Evolutionary conservation across 2,888 invertebrate species (phyloP), one percentile per base, ranked within the genome.

Genomic region (Thereva unica): DNA sequence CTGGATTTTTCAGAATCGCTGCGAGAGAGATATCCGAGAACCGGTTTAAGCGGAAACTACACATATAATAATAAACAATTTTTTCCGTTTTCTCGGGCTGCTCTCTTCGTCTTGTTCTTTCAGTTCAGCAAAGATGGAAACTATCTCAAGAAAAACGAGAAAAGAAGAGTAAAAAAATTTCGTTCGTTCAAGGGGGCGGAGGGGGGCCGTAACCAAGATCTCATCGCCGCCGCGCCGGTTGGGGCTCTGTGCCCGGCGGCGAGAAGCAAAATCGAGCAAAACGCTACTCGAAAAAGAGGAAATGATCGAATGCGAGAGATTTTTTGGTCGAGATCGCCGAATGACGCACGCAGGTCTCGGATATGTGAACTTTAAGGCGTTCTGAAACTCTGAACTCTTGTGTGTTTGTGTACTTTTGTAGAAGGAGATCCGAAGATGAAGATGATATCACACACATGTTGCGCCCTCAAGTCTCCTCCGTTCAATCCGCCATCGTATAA

Each of bases 41-140:
- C 80, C 80, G 79, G 80, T 80, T 79, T 77, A 75, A 80, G 76
- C 80, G 80, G 80, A 80, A 80, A 80, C 78, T 78, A 77, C 77
- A 79, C 75, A 76, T 76, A 74, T 76, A 73, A 73, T 75, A 72
- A 73, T 68, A 70, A 66, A 67, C 65, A 67, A 23, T 23, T 23
- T 23, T 23, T 23, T 23, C 23, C 23, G 23, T 23, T 23, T 23
- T 23, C 23, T 23, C 2, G 23, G 23, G 1, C 23, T 23, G 23
- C 23, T 23, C 23, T 23, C 23, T 23, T 23, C 23, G 23, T 23
- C 23, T 23, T 23, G 23, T 23, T 23, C 23, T 23, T 23, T 23
- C 23, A 2, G 23, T 23, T 23, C 23, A 23, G 23, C 23, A 23
- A 23, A 23, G 23, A 23, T 23, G 23, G 23, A 23, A 23, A 23